A percentile compares a stretch with the other conserved stretches of the same genome.
These are phyloP conservation scores for Habrosyne pyritoides DNA, from an alignment of 2,888 invertebrate species.

Conservation along the genomic window DNA sequence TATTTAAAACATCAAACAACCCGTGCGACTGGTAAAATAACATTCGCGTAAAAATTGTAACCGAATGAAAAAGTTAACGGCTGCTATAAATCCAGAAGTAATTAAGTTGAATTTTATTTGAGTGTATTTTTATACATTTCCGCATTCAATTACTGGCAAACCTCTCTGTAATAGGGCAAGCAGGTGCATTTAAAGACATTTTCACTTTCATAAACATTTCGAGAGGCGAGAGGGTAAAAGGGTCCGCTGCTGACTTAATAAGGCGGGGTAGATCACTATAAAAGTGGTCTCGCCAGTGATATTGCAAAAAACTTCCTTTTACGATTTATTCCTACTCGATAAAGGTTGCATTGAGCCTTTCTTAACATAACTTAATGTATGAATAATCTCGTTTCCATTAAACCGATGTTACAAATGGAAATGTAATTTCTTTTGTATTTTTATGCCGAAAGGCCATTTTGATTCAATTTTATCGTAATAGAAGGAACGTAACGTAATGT, in stretches of 20 bases:
- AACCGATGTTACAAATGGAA: background rate
- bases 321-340: slow-evolving; percentile 50
- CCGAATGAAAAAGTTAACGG: slow-evolving; percentile 33
- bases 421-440: background rate
- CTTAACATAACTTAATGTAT: slow-evolving; percentile 1
- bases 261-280: slow-evolving; percentile 64
- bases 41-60: slow-evolving; percentile 19
- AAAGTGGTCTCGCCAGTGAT: slow-evolving; percentile 58
- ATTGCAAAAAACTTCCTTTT: slow-evolving; percentile 61
- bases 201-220: slow-evolving; percentile 59
- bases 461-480: slow-evolving; percentile 1
- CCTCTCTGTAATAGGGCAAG: slow-evolving; percentile 48
- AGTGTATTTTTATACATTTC: slow-evolving; percentile 40
- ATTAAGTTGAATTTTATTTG: slow-evolving; percentile 45
- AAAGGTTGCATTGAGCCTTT: slow-evolving; percentile 37
- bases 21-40: slow-evolving; percentile 7
- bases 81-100: slow-evolving; percentile 43
- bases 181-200: slow-evolving; percentile 72
- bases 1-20: slow-evolving; percentile 20
- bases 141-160: slow-evolving; percentile 38
- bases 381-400: slow-evolving; percentile 1
- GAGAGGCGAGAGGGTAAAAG: slow-evolving; percentile 36
- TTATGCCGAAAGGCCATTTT: background rate
- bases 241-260: slow-evolving; percentile 70
- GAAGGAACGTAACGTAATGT: background rate